These are phyloP conservation scores for Scomber scombrus DNA, from an alignment of 2,113 vertebrate species.

Conservation along the genomic window DNA sequence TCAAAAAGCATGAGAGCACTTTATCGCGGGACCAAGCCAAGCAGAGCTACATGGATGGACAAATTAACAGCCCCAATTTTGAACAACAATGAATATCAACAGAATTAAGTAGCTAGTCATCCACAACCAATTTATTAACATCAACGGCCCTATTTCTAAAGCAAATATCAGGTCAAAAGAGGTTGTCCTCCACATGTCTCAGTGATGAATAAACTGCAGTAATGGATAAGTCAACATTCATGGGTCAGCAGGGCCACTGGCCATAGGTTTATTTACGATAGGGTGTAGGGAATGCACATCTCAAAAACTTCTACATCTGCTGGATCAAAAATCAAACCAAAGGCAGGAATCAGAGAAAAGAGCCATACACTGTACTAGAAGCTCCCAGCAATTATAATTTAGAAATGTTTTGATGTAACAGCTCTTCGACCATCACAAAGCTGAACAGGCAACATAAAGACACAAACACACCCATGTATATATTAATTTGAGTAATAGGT, in stretches of 20 bases:
- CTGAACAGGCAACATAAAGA: no score
- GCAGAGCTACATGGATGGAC: not conserved
- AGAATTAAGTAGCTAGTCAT: slow-evolving; percentile 2
- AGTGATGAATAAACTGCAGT: slow-evolving; percentile 52
- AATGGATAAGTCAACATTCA: slow-evolving; percentile 50
- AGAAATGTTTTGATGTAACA: no score
- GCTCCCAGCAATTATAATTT: no score
- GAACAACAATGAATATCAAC: not conserved
- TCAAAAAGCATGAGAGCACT: not conserved
- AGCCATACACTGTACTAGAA: no score
- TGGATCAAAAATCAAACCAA: no score
- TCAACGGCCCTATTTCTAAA: slow-evolving; percentile 13
- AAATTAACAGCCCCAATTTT: not conserved
- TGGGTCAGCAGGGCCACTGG: slow-evolving; percentile 15
- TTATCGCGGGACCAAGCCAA: not conserved
- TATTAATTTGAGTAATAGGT: no score
- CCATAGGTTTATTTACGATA: not conserved
- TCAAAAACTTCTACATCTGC: no score
- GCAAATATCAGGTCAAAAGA: slow-evolving; percentile 45
- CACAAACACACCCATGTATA: no score
- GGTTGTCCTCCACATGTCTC: slow-evolving; percentile 7
- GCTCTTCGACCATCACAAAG: no score
- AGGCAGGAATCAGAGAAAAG: no score
- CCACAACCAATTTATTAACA: slow-evolving; percentile 22
- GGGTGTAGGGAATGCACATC: no score